Evolutionary conservation across 2,888 invertebrate species (phyloP), one percentile per base, ranked within the genome.

Genomic region (Craniophora ligustri): DNA sequence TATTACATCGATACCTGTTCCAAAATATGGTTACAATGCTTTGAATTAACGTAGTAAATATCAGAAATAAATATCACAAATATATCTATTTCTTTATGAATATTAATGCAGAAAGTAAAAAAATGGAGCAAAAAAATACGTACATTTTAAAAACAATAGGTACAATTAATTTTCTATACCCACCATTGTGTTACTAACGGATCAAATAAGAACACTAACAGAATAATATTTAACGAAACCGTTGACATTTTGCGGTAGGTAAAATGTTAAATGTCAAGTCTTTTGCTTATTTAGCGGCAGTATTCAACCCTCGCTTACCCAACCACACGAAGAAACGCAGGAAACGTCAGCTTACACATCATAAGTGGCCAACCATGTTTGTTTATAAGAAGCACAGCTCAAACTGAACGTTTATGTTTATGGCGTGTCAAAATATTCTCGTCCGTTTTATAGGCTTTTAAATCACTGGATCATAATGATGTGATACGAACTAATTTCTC

Each of bases 351-450:
- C 32, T 58, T 48, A 42, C 49, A 64, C 39, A 50, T 65, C 48
- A 46, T 60, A 54, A 72, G 64, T 62, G 59, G 67, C 61, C 21
- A 18, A 50, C 46, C 39, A 30, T 62, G 36, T 58, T 70, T 64
- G 51, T 67, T 67, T 57, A 51, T 28, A 36, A 30, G 39, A 54
- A 42, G 32, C 44, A 34, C 39, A 38, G 18, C 39, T 19, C 21
- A 36, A 46, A 55, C 15, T n/a, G 11, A 53, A 38, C 23, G 13
- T 62, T 69, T 49, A 70, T 23, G 13, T 62, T 69, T 49, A 70
- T 16, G 15, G 36, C 31, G 8, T 26, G 35, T 53, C 38, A 45
- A 53, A 26, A 64, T 67, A 59, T 57, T 63, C 50, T 45, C 13
- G 47, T 21, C 35, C 11, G 38, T 5, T 67, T 63, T 54, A 64